Evolutionary conservation across 2,797 vertebrate species (phyloP).

Genomic region (Atherinosoma microstoma): DNA sequence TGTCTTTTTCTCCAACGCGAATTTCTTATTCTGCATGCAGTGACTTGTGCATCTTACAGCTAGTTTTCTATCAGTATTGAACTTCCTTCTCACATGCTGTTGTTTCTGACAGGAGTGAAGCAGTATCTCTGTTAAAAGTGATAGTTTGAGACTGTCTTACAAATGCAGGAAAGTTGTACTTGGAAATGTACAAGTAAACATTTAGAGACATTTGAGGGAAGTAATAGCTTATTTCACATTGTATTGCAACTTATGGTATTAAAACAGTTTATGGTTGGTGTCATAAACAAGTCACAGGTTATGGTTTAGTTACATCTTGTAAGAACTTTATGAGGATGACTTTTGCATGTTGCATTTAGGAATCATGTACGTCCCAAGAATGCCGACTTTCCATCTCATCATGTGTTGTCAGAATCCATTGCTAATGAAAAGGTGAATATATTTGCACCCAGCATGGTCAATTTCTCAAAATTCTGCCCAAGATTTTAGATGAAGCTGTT

Average conservation of each 20-base stretch:
- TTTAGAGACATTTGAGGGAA: neutral
- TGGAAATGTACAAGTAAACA: neutral
- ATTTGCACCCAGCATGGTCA: neutral
- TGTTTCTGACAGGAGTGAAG: conserved; percentile 1
- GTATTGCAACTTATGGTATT: neutral
- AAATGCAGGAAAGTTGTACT: neutral
- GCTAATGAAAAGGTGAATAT: conserved; percentile 67
- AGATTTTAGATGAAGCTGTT: neutral
- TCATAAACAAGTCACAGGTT: neutral
- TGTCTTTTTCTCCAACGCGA: neutral
- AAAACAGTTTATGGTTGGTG: neutral
- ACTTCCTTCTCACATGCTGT: neutral
- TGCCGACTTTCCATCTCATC: conserved; percentile 58
- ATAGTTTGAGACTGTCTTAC: neutral
- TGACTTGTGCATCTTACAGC: neutral
- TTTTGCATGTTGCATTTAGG: conserved; percentile 56
- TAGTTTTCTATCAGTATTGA: neutral
- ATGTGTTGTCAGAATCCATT: conserved; percentile 40
- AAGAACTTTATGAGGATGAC: neutral
- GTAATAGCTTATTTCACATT: neutral
- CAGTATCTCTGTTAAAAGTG: neutral
- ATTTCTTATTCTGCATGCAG: neutral
- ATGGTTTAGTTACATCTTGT: neutral
- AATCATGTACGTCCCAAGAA: conserved; percentile 70
- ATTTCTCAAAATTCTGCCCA: neutral